phyloP scores from a whole-genome alignment of 1,140 invertebrate species.

The Trypoxylus dichotomus region DNA sequence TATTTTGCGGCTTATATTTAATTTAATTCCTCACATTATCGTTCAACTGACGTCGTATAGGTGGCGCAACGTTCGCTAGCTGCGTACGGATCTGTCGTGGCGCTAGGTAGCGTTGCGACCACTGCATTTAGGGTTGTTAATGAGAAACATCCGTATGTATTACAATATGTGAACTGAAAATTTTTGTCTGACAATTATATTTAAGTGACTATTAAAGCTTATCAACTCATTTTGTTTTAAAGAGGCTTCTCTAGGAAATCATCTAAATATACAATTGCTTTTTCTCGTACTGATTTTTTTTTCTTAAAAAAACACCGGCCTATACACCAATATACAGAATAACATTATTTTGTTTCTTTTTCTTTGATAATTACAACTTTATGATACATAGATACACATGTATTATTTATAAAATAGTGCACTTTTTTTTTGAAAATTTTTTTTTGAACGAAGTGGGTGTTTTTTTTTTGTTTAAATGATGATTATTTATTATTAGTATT shows the following conservation, averaged over 20 bases:
- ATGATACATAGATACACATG: slow-evolving; percentile 17
- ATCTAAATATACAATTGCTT: neutral
- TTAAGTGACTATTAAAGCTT: slow-evolving; percentile 4
- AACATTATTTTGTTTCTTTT: slow-evolving; percentile 28
- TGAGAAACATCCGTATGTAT: neutral
- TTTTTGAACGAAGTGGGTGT: slow-evolving; percentile 26
- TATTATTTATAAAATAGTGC: slow-evolving; percentile 23
- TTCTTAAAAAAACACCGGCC: neutral
- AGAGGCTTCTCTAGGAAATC: neutral
- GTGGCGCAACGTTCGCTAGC: neutral
- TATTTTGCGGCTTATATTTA: slow-evolving; percentile 20
- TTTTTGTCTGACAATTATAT: neutral
- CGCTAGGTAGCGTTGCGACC: neutral
- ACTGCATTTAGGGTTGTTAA: neutral
- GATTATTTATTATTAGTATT: neutral
- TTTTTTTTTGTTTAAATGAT: slow-evolving; percentile 8
- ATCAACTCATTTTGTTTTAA: neutral
- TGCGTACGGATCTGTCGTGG: neutral
- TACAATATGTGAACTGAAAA: neutral
- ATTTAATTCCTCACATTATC: neutral
- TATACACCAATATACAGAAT: slow-evolving; percentile 35
- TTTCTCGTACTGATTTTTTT: neutral
- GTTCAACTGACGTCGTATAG: neutral
- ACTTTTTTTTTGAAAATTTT: slow-evolving; percentile 31
- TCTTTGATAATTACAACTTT: slow-evolving; percentile 3